Evolutionary conservation across 2,888 invertebrate species (phyloP).

Genomic region (Acrocera orbiculus): DNA sequence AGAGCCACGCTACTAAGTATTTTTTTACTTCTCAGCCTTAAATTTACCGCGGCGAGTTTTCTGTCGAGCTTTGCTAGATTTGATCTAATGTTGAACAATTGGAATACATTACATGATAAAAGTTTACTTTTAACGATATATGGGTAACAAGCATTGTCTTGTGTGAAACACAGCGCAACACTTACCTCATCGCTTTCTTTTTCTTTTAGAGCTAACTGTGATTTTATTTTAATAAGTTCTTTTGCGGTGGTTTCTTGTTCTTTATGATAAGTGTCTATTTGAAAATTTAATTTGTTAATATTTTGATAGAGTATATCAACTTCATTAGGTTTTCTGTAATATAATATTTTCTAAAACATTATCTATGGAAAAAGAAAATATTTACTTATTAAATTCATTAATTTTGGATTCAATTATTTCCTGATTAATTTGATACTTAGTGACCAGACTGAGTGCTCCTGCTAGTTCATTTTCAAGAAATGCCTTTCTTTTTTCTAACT

Average conservation of each 20-base stretch:
- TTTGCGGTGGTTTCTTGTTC: conserved; percentile 27
- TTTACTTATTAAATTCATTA: conserved; percentile 21
- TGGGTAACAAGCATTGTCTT: too few species aligned
- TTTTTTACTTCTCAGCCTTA: too few species aligned
- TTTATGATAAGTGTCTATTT: conserved; percentile 19
- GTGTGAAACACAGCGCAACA: too few species aligned
- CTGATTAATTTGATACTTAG: conserved; percentile 47
- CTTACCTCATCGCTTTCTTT: too few species aligned
- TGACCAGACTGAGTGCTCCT: conserved; percentile 49
- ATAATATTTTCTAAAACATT: not conserved
- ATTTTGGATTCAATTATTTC: conserved; percentile 37
- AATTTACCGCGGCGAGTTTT: too few species aligned
- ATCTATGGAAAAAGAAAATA: not conserved
- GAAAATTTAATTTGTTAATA: conserved; percentile 28
- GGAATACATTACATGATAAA: too few species aligned
- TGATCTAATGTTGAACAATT: too few species aligned
- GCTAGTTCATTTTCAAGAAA: conserved; percentile 53
- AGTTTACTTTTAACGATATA: too few species aligned
- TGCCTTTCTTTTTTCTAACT: conserved; percentile 34
- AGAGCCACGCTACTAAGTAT: too few species aligned
- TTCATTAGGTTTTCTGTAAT: conserved; percentile 27
- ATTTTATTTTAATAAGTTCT: conserved; percentile 30
- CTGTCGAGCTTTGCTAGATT: too few species aligned
- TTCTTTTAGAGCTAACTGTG: too few species aligned
- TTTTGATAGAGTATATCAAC: conserved; percentile 25